Evolutionary conservation across 1,140 invertebrate species (phyloP).

Genomic region (Aethina tumida): DNA sequence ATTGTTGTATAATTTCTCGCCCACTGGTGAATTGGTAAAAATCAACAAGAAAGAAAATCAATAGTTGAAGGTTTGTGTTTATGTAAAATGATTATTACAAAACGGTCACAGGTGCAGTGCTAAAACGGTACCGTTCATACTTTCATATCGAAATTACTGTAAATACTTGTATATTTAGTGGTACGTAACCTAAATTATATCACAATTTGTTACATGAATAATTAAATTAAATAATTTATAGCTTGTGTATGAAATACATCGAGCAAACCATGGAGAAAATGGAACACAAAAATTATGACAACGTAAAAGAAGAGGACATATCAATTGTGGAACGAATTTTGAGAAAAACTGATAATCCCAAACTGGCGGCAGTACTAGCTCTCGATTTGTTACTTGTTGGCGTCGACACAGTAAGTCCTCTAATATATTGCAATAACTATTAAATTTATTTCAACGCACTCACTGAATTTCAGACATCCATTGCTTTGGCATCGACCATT

Average conservation of each 20-base stretch:
- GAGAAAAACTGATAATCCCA: slow-evolving; percentile 49
- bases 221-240: slow-evolving; percentile 15
- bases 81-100: too few species aligned
- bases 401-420: slow-evolving; percentile 64
- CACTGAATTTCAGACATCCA: slow-evolving; percentile 57
- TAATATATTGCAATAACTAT: slow-evolving; percentile 1
- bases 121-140: too few species aligned
- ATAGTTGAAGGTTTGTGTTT: too few species aligned
- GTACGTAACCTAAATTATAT: too few species aligned
- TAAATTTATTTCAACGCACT: neutral
- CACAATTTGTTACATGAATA: slow-evolving; percentile 4
- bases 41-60: too few species aligned
- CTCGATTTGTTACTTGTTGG: slow-evolving; percentile 79
- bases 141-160: too few species aligned
- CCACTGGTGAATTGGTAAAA: too few species aligned
- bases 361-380: slow-evolving; percentile 65
- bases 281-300: slow-evolving; percentile 35
- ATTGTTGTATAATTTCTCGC: too few species aligned
- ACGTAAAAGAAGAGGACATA: slow-evolving; percentile 37
- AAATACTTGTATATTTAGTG: too few species aligned
- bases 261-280: slow-evolving; percentile 42
- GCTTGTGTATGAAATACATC: slow-evolving; percentile 38
- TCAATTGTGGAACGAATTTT: slow-evolving; percentile 56
- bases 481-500: slow-evolving; percentile 63
- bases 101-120: too few species aligned